These are phyloP conservation scores for Pipistrellus pipistrellus DNA, from an alignment of 2,797 vertebrate genomes.

Conservation along the genomic window DNA sequence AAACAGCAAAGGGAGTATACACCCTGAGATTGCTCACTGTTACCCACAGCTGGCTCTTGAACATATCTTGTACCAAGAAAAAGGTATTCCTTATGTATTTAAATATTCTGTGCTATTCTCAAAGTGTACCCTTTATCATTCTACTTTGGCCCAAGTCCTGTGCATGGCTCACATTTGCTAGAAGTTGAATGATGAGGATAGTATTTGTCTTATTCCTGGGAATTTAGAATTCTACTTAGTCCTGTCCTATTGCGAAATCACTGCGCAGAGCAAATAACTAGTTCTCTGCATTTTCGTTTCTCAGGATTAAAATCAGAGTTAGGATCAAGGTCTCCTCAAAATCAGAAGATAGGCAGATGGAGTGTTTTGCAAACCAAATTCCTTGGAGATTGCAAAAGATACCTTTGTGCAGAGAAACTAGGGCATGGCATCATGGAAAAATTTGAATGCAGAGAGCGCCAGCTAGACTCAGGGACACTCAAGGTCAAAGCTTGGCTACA, in stretches of 20 bases:
- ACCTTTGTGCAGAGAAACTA: background rate
- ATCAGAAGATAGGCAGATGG: conserved; percentile 32
- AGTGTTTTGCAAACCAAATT: conserved; percentile 20
- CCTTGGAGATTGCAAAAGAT: background rate
- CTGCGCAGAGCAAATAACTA: background rate
- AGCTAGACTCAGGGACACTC: background rate
- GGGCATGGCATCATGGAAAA: background rate
- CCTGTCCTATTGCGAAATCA: background rate
- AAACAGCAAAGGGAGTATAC: background rate
- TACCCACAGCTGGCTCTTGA: background rate
- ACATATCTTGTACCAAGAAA: background rate
- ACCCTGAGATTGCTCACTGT: background rate
- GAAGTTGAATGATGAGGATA: background rate
- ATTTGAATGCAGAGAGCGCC: conserved; percentile 27
- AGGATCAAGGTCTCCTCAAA: conserved; percentile 20
- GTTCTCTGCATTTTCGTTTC: conserved; percentile 19
- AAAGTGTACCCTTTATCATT: background rate
- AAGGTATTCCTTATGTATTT: background rate
- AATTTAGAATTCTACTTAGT: conserved; percentile 8
- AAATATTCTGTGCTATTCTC: background rate
- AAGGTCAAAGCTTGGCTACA: background rate
- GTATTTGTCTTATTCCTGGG: background rate
- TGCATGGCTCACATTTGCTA: background rate
- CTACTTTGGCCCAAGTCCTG: background rate
- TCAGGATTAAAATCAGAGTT: conserved; percentile 52